These are phyloP conservation scores for Simalia tracyae DNA, from an alignment of 2,797 vertebrate genomes.

Conservation along the genomic window DNA sequence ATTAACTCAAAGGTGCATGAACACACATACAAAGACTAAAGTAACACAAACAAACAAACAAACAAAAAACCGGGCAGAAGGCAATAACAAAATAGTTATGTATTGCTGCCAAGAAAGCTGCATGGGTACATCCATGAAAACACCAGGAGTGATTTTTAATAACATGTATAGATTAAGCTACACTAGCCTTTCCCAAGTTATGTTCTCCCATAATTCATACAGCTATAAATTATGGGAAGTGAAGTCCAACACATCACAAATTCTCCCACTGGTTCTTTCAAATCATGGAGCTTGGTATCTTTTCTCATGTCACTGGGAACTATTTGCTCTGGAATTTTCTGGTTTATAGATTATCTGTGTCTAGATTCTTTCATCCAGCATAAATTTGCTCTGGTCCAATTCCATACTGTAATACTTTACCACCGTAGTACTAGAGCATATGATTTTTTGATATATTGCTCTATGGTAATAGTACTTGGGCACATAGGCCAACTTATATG, in stretches of 20 bases:
- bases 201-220: neutral
- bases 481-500: neutral
- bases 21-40: too few relatives aligned
- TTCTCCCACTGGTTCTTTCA: neutral
- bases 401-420: neutral
- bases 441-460: neutral
- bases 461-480: too few relatives aligned
- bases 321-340: neutral
- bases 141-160: neutral
- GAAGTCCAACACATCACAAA: neutral
- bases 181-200: neutral
- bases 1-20: neutral
- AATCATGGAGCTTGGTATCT: neutral
- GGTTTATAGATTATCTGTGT: neutral
- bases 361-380: neutral
- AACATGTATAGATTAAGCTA: neutral
- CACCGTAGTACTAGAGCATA: neutral
- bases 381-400: neutral
- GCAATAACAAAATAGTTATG: neutral
- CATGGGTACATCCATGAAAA: neutral
- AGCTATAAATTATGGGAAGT: neutral
- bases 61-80: neutral
- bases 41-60: too few relatives aligned
- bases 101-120: neutral
- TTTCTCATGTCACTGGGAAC: neutral